Conservation (phyloP, 2,888 invertebrate genomes). For the Drosophila atripex region DNA sequence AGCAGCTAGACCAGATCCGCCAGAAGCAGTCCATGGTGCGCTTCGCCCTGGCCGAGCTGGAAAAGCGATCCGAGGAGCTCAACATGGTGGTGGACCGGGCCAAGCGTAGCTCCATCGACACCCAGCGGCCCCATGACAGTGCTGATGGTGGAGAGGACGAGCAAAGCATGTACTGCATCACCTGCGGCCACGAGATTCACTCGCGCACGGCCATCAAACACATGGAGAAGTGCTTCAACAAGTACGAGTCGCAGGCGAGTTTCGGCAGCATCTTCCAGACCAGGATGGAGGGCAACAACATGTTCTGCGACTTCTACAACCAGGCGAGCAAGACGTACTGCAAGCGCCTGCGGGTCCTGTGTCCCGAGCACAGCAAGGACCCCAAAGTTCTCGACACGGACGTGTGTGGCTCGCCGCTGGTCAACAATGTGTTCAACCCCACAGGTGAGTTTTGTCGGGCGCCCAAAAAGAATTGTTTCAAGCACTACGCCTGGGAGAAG, state of each 20-base stretch:
- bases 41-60: conserved; percentile 91
- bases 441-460: conserved; percentile 94
- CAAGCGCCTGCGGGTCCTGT: conserved; percentile 96
- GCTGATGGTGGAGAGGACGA: conserved; percentile 87
- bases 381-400: conserved; percentile 93
- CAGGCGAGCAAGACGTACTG: conserved; percentile 95
- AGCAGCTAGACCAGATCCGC: conserved; percentile 89
- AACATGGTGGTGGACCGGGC: conserved; percentile 92
- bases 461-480: conserved; percentile 94
- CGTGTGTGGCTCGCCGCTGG: conserved; percentile 97
- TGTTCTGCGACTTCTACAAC: conserved; percentile 99
- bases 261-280: conserved; percentile 98
- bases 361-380: conserved; percentile 98
- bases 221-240: conserved; percentile 99
- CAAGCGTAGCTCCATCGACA: conserved; percentile 88
- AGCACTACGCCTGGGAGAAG: conserved; percentile 98
- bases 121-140: conserved; percentile 85
- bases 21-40: conserved; percentile 91
- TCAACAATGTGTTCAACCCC: conserved; percentile 91
- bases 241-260: conserved; percentile 98
- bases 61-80: conserved; percentile 90
- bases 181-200: conserved; percentile 98
- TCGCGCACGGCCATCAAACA: conserved; percentile 96
- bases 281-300: conserved; percentile 96
- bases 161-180: conserved; percentile 95